Evolutionary conservation across 2,113 vertebrate species (phyloP).

Genomic region (Melospiza melodia): DNA sequence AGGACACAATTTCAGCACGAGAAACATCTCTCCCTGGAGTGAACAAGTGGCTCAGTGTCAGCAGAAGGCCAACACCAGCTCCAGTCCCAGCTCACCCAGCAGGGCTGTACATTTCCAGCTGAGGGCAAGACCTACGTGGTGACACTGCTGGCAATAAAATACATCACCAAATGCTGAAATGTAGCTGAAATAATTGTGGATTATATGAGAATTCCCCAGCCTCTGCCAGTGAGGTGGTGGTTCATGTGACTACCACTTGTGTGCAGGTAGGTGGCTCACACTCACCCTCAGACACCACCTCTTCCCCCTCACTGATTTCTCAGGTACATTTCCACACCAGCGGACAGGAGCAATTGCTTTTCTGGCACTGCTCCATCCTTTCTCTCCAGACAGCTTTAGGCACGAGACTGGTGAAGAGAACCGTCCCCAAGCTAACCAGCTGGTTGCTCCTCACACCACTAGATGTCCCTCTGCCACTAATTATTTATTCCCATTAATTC

Average conservation of each 20-base stretch:
- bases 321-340: not conserved
- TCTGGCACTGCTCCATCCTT: not conserved
- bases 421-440: accelerated
- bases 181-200: not conserved
- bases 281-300: not conserved
- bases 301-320: not conserved
- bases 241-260: accelerated
- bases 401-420: not conserved
- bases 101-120: not conserved
- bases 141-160: not conserved
- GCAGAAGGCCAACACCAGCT: not conserved
- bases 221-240: not conserved
- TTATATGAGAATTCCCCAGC: not conserved
- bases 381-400: not conserved
- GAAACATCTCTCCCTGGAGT: not conserved
- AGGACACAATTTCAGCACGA: not conserved
- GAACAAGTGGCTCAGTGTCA: not conserved
- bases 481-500: not conserved
- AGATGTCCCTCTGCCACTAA: conserved; percentile 38
- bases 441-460: not conserved
- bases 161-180: not conserved
- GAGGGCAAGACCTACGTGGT: not conserved
- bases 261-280: not conserved
- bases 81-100: not conserved
- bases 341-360: not conserved